Conservation (phyloP, 2,888 invertebrate species). For the Pristionchus mayeri region DNA sequence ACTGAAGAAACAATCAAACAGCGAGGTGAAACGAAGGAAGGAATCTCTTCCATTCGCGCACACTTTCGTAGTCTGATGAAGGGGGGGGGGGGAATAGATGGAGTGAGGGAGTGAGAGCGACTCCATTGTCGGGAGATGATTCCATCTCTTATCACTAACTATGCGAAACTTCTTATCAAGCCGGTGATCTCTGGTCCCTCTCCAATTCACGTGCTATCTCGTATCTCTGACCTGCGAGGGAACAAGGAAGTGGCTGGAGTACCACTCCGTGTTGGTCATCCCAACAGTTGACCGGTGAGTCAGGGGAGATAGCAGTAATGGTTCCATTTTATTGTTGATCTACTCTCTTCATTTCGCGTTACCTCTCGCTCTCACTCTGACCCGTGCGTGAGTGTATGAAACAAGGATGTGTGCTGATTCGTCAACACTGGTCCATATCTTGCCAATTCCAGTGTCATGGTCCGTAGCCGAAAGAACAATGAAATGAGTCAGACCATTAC, state of each 20-base stretch:
- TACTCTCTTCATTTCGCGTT: not conserved
- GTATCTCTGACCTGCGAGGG: no score
- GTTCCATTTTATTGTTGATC: not conserved
- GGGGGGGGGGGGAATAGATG: not conserved
- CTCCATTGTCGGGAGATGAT: not conserved
- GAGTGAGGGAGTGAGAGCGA: not conserved
- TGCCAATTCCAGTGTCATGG: no score
- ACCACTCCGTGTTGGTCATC: not conserved
- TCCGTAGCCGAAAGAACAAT: no score
- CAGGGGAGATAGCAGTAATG: not conserved
- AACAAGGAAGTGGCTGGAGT: no score
- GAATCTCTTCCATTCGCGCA: no score
- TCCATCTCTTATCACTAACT: conserved; percentile 29
- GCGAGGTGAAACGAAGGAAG: no score
- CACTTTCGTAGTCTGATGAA: no score
- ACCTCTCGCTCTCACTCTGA: not conserved
- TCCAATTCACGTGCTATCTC: no score
- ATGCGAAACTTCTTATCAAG: conserved; percentile 44
- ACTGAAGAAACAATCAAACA: no score
- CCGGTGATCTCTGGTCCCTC: not conserved
- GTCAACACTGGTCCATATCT: not conserved
- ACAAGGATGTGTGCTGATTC: not conserved
- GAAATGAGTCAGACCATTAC: no score
- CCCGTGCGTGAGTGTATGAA: not conserved
- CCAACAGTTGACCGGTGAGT: not conserved